phyloP scores from a whole-genome alignment of 1,140 invertebrate species.

The Diprion similis region DNA sequence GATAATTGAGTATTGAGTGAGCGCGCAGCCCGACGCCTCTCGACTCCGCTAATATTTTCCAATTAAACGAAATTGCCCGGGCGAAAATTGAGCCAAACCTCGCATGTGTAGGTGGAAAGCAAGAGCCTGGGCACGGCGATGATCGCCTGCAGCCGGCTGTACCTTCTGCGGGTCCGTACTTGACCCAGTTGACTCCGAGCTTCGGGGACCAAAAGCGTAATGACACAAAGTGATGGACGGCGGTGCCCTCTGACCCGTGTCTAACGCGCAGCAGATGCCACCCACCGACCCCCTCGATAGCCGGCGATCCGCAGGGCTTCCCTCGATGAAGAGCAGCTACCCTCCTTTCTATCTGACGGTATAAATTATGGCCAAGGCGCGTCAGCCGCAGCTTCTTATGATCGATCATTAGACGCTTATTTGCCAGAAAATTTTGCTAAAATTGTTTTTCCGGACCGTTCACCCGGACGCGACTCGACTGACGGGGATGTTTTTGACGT shows the following conservation, averaged over 20 bases:
- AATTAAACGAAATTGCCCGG: not conserved
- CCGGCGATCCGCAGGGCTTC: conserved; percentile 15
- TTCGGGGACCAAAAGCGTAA: conserved; percentile 37
- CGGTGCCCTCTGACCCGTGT: conserved; percentile 59
- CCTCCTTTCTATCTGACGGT: conserved; percentile 49
- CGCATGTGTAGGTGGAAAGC: too few species aligned
- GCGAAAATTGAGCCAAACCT: not conserved
- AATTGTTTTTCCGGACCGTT: conserved; percentile 42
- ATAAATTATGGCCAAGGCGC: conserved; percentile 61
- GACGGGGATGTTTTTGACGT: conserved; percentile 28
- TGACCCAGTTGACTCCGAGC: conserved; percentile 51
- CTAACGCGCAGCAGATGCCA: conserved; percentile 62
- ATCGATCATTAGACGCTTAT: conserved; percentile 61
- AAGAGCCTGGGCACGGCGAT: not conserved
- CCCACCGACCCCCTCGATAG: conserved; percentile 29
- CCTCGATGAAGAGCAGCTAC: conserved; percentile 50
- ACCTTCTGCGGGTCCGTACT: conserved; percentile 26
- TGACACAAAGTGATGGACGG: conserved; percentile 45
- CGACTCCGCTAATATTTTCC: not conserved
- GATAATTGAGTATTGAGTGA: conserved; percentile 5
- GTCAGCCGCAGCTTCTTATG: conserved; percentile 58
- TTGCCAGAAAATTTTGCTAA: conserved; percentile 58
- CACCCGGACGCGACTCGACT: not conserved
- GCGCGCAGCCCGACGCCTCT: not conserved
- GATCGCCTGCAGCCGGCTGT: not conserved